Conservation (phyloP, 2,797 vertebrate species). For the Mormyrops boulengeri region DNA sequence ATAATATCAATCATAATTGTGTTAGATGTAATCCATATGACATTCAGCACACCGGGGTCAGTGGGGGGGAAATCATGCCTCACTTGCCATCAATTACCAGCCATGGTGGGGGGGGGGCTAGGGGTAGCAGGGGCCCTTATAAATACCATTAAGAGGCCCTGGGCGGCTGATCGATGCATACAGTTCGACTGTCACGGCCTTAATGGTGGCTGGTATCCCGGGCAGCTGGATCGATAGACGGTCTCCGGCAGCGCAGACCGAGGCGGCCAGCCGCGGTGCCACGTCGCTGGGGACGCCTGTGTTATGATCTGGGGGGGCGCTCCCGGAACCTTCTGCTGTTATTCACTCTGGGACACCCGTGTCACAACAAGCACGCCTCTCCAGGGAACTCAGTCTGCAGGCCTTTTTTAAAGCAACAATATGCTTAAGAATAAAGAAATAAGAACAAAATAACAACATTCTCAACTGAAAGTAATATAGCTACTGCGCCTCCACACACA, state of each 20-base stretch:
- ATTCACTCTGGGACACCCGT: not conserved
- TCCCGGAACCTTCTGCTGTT: not conserved
- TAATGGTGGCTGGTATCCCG: conserved; percentile 73
- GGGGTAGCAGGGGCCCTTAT: conserved; percentile 69
- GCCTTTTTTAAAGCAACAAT: not conserved
- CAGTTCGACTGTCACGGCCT: conserved; percentile 83
- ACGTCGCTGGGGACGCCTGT: conserved; percentile 51
- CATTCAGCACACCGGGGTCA: conserved; percentile 82
- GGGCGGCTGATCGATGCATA: conserved; percentile 74
- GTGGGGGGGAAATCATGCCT: conserved; percentile 76
- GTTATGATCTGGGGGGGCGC: not conserved
- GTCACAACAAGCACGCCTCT: not conserved
- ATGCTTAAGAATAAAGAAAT: not conserved
- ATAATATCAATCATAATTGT: conserved; percentile 90
- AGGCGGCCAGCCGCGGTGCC: conserved; percentile 49
- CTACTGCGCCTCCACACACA: not conserved
- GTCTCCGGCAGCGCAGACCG: conserved; percentile 61
- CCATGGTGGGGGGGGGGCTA: conserved; percentile 61
- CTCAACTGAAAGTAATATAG: not conserved
- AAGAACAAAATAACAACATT: not conserved
- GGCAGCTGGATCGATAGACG: conserved; percentile 75
- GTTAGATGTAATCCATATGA: conserved; percentile 87
- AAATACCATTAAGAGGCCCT: conserved; percentile 79
- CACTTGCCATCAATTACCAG: conserved; percentile 92
- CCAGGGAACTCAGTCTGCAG: conserved; percentile 1